Evolutionary conservation across 1,140 invertebrate genomes (phyloP), one percentile per base, ranked within the genome.

Genomic region (Drosophila bocki): DNA sequence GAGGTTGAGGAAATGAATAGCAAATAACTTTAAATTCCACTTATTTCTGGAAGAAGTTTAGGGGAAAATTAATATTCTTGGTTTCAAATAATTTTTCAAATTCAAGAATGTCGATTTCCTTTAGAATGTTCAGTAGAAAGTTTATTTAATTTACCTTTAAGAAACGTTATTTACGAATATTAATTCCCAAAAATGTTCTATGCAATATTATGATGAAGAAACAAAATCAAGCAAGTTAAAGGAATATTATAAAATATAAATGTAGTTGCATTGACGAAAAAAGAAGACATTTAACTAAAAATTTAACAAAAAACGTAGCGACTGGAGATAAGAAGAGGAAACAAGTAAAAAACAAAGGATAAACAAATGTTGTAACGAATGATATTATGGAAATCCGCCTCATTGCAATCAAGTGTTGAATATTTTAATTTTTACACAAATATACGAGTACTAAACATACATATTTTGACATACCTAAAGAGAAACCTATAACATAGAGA

Each of bases 321-420:
- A 51, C 33, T 54, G 15, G 47, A 53, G 32, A 26, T 26, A 26
- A 29, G 26, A 29, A 29, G 42, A 45, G 44, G 6, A 50, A 7
- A 47, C 35, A 29, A 67, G 62, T 45, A n/a, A 48, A 47, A 54
- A 76, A 13, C 59, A 77, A 71, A 60, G 39, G 44, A 58, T 56
- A 78, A 83, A 77, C 74, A 80, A 87, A 81, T 74, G 85, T 75
- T 83, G 84, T 83, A 90, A 90, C 85, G 86, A 90, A 80, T 90
- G 85, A 90, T 90, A 90, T 90, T 90, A 90, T 90, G 71, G 57
- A 90, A 90, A 79, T 82, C 85, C 85, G 85, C 85, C 85, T 90
- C 85, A 90, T 90, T 82, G 86, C 85, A 90, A 90, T 90, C 85
- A 90, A 90, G 64, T 90, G 86, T 90, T 90, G 54, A 90, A 77